Evolutionary conservation across 2,797 vertebrate species (phyloP), one percentile per base, ranked within the genome.

Genomic region (Phrynocephalus vlangalii): DNA sequence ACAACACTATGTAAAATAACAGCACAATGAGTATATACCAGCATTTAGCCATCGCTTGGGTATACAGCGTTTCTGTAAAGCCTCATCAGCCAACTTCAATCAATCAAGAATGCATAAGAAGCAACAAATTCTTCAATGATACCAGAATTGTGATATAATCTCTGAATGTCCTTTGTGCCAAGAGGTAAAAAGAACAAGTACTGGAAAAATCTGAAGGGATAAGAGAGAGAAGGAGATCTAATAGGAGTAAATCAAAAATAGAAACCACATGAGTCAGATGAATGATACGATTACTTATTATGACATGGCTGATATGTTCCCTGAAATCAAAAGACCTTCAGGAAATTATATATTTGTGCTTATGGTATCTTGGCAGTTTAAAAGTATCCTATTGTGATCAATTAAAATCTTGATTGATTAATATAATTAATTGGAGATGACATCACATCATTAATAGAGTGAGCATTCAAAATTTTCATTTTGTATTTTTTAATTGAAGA

Each of bases 1-100:
- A 60, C 44, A 88, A 79, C 68, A 56, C 24, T 77, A 77, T 72
- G 56, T 82, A 75, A 80, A 88, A 85, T 85, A 68, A 77, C 81
- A 38, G 33, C 63, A 78, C 30, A 78, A 24, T 22, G 11, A 68
- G 33, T 68, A n/a, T 76, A 80, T 9, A 5, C 16, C 44, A 81
- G n/a, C 26, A 33, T 85, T 77, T 60, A 60, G 30, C 48, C 16
- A 56, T 33, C 84, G 52, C 44, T 33, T 76, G n/a, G 38, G 33
- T 24, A 67, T 24, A 70, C 48, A 82, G 26, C 15, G 16, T 63
- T 85, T 81, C 3, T 70, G 48, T 52, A 63, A 72, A 50, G 68
- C 30, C 83, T 83, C 66, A 48, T 71, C 13, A 30, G 8, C 50
- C 71, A 75, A 63, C 18, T 87, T 78, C 38, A 30, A 48, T 72